Percentiles rank a stretch among this genome's conserved stretches.
Conservation (phyloP, 2,113 vertebrate genomes). For the Gasterosteus aculeatus region DNA sequence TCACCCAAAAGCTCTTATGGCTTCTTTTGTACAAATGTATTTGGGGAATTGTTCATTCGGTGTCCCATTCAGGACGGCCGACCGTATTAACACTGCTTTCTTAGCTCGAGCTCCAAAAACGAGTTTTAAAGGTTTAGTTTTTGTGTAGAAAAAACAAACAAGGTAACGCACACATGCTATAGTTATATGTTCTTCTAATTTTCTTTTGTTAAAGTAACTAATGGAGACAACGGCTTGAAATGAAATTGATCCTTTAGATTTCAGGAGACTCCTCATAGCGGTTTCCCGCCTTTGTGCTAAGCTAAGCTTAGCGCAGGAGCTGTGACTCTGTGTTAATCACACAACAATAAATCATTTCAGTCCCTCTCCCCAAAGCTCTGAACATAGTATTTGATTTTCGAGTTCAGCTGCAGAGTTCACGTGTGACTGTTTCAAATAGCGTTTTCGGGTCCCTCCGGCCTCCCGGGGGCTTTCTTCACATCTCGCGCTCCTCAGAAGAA, state of each 20-base stretch:
- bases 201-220: neutral
- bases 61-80: neutral
- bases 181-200: neutral
- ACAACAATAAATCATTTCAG: neutral
- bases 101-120: neutral
- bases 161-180: neutral
- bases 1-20: neutral
- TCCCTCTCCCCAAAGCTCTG: neutral
- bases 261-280: too few relatives aligned
- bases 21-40: neutral
- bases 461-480: neutral
- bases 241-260: too few relatives aligned
- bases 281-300: neutral
- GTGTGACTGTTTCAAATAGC: neutral
- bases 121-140: neutral
- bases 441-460: too few relatives aligned
- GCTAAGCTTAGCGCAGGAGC: neutral
- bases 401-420: neutral
- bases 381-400: neutral
- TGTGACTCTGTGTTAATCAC: neutral
- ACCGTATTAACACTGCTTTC: neutral
- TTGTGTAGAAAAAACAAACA: neutral
- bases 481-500: constrained; percentile 14
- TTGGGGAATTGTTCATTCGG: neutral
- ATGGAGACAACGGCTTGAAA: too few relatives aligned